phyloP scores from a whole-genome alignment of 2,113 vertebrate species.

The Philantomba maxwellii region DNA sequence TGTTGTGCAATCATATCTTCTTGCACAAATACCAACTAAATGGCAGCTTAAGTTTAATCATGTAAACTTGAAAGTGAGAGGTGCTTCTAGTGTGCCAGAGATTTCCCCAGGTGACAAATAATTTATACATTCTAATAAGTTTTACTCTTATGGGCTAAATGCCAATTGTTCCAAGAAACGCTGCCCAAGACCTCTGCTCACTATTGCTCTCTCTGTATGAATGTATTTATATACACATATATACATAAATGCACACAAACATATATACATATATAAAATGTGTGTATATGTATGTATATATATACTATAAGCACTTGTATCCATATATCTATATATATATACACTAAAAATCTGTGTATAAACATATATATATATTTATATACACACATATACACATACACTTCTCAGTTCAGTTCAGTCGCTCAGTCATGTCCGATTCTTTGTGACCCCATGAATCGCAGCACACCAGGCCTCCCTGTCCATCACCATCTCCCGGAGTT shows the following conservation, averaged over 20 bases:
- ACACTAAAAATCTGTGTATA: neutral
- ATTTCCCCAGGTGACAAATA: slow-evolving; percentile 73
- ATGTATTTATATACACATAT: neutral
- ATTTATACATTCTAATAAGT: slow-evolving; percentile 69
- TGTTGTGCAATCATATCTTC: neutral
- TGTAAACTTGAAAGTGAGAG: slow-evolving; percentile 69
- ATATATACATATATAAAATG: neutral
- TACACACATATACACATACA: neutral
- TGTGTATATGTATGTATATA: neutral
- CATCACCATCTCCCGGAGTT: too few species aligned
- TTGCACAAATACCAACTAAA: slow-evolving; percentile 60
- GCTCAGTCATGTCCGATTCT: slow-evolving; percentile 5
- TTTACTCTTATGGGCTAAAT: slow-evolving; percentile 68
- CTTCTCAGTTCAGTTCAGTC: slow-evolving; percentile 5
- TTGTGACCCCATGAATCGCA: too few species aligned
- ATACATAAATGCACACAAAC: neutral
- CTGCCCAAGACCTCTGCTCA: neutral
- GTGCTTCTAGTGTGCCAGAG: slow-evolving; percentile 72
- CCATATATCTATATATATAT: neutral
- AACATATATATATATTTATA: neutral
- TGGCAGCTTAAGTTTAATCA: slow-evolving; percentile 74
- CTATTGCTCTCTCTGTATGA: neutral
- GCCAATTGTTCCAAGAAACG: slow-evolving; percentile 68
- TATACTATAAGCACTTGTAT: neutral
- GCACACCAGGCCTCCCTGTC: too few species aligned